Base-by-base conservation (phyloP, 2,797 vertebrate species). In the Malurus splendens region DNA sequence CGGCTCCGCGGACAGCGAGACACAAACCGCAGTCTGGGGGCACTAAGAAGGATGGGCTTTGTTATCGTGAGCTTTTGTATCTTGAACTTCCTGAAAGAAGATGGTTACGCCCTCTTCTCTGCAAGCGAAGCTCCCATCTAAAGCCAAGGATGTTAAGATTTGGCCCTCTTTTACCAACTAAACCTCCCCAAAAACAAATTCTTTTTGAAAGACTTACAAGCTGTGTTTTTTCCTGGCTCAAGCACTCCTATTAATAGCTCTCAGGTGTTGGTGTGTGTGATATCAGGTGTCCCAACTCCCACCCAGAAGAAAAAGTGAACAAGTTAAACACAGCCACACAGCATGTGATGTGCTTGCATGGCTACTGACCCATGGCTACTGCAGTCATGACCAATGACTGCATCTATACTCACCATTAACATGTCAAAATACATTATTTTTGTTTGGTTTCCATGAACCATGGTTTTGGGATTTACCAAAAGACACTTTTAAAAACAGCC, bases 291-390 rank as follows among this genome's bases (percentile, higher is more conserved):
- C 47, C 36, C n/a, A 33, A n/a, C 20, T 33, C 33, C 20, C 5
- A 10, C 8, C 20, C 55, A 24, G 39, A 54, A 33, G 23, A 75
- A 60, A 79, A 62, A 54, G 47, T 27, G 38, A 38, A 38, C 33
- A 24, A 25, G 38, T 45, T 44, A 41, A 76, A 36, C 15, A 9
- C 9, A 71, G 52, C 19, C 14, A 12, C 1, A 0, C 30, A 18
- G 7, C 2, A 4, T 1, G 2, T n/a, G 12, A 50, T 0, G 0
- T 47, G 2, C 5, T n/a, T 20, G 23, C 51, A 47, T 27, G 10
- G 0, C 48, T 28, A 62, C 56, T 0, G 2, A 23, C 23, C 32
- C 32, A 32, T 32, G 32, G 32, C 32, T 32, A 32, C 32, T 32
- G 32, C 32, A 32, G 32, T 32, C 32, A 32, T 32, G 32, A 68